Evolutionary conservation across 2,113 vertebrate species (phyloP).

Genomic region (Cyprinodon brontotheroides): DNA sequence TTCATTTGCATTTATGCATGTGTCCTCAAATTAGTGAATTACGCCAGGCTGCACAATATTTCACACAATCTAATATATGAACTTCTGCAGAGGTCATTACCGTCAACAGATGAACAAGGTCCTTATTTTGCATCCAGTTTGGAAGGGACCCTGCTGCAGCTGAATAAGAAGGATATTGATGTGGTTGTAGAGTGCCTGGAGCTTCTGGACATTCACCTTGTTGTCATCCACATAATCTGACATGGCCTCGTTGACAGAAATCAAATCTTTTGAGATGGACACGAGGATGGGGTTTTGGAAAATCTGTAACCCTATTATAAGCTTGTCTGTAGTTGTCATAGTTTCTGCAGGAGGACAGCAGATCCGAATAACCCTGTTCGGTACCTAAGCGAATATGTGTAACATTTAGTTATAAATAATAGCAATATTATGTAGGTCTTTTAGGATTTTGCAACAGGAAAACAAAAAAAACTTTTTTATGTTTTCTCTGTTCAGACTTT

Average conservation of each 20-base stretch:
- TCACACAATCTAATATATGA: slow-evolving; percentile 9
- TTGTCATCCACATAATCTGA: slow-evolving; percentile 89
- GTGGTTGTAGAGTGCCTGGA: slow-evolving; percentile 90
- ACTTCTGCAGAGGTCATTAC: slow-evolving; percentile 66
- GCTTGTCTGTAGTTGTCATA: slow-evolving; percentile 93
- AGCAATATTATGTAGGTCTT: not conserved
- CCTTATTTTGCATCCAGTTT: slow-evolving; percentile 93
- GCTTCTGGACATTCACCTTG: slow-evolving; percentile 92
- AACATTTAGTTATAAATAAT: not conserved
- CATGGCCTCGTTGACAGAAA: slow-evolving; percentile 93
- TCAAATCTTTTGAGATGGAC: slow-evolving; percentile 96
- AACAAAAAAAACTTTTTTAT: not conserved
- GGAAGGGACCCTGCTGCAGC: slow-evolving; percentile 89
- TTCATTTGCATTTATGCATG: slow-evolving; percentile 64
- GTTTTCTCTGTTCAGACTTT: not conserved
- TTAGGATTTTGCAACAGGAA: too few species aligned
- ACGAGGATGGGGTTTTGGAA: slow-evolving; percentile 93
- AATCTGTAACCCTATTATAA: slow-evolving; percentile 85
- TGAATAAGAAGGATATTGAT: slow-evolving; percentile 92
- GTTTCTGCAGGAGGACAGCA: slow-evolving; percentile 93
- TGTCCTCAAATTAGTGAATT: slow-evolving; percentile 39
- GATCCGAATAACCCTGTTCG: slow-evolving; percentile 92
- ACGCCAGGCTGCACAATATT: slow-evolving; percentile 11
- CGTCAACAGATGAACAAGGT: slow-evolving; percentile 93
- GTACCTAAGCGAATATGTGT: slow-evolving; percentile 78